Evolutionary conservation across 2,888 invertebrate genomes (phyloP).

Genomic region (Cosmorhoe ocellata): DNA sequence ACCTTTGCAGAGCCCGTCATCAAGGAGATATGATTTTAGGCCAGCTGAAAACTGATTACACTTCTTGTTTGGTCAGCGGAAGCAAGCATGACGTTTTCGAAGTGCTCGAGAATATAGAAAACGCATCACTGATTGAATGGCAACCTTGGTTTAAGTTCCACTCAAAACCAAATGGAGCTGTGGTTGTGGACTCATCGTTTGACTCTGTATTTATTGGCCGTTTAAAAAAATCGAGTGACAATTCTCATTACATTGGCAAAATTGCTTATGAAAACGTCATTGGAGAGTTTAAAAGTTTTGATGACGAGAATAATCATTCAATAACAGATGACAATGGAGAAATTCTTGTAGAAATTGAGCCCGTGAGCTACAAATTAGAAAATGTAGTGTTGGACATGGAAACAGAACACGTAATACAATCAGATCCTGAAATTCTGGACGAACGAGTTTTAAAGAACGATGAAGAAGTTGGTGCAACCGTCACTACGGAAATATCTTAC

Average conservation of each 20-base stretch:
- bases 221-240: slow-evolving; percentile 56
- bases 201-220: slow-evolving; percentile 70
- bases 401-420: slow-evolving; percentile 76
- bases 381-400: slow-evolving; percentile 83
- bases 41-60: slow-evolving; percentile 82
- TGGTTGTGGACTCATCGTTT: slow-evolving; percentile 79
- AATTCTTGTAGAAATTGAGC: slow-evolving; percentile 91
- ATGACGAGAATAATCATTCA: slow-evolving; percentile 82
- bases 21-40: slow-evolving; percentile 90
- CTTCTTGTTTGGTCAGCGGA: slow-evolving; percentile 85
- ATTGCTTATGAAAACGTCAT: slow-evolving; percentile 85
- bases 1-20: slow-evolving; percentile 88
- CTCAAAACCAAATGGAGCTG: slow-evolving; percentile 86
- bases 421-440: slow-evolving; percentile 78
- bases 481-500: slow-evolving; percentile 89
- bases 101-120: slow-evolving; percentile 89
- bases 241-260: slow-evolving; percentile 86
- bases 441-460: slow-evolving; percentile 78
- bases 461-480: slow-evolving; percentile 81
- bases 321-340: slow-evolving; percentile 84
- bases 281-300: slow-evolving; percentile 87
- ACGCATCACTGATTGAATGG: slow-evolving; percentile 90
- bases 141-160: slow-evolving; percentile 87
- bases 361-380: slow-evolving; percentile 88
- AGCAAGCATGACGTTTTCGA: slow-evolving; percentile 85